Conservation (phyloP, 2,113 vertebrate genomes). For the Struthidea cinerea region DNA sequence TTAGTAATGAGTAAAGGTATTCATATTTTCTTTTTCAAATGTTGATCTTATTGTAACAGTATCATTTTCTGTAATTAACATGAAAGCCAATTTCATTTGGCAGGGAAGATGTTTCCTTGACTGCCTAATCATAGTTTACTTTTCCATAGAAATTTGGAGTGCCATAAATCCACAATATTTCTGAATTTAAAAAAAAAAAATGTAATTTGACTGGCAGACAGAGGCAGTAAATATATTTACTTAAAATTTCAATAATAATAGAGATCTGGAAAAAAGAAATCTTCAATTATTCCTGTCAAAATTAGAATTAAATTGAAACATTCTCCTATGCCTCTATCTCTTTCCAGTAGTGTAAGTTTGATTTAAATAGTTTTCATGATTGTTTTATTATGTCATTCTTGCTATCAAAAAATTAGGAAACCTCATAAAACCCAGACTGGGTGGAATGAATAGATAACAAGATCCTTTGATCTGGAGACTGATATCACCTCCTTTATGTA, state of each 20-base stretch:
- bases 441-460: not conserved
- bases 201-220: not conserved
- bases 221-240: not conserved
- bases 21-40: not conserved
- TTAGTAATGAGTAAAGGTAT: not conserved
- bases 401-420: not conserved
- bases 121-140: not conserved
- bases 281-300: not conserved
- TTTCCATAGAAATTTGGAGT: not conserved
- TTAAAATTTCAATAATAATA: not conserved
- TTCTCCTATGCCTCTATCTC: not conserved
- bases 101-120: not conserved
- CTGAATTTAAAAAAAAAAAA: not conserved
- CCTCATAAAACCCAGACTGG: not conserved
- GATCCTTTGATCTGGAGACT: slow-evolving; percentile 28
- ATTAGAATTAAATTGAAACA: slow-evolving; percentile 8
- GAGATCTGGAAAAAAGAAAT: not conserved
- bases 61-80: not conserved
- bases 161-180: not conserved
- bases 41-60: not conserved
- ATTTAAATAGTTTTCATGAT: not conserved
- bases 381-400: not conserved
- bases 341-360: not conserved
- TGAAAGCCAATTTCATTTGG: not conserved
- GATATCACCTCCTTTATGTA: slow-evolving; percentile 4